Conservation (phyloP, 2,113 vertebrate genomes). For the Hemicordylus capensis region DNA sequence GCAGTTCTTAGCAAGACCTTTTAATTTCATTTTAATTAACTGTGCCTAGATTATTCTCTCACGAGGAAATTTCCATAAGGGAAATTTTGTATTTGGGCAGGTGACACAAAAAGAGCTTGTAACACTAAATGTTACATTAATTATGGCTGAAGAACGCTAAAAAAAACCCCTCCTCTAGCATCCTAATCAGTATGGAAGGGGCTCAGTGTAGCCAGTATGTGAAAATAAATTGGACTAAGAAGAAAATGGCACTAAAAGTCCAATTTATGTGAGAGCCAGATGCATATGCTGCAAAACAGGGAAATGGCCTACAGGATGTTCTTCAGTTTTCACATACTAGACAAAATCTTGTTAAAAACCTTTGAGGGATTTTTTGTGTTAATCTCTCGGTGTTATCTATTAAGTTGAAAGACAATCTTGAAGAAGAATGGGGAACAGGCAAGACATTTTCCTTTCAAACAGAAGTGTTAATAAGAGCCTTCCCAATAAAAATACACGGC, state of each 20-base stretch:
- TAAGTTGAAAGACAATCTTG: constrained; percentile 22
- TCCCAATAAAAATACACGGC: background rate
- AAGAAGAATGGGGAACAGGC: background rate
- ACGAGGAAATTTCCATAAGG: constrained; percentile 2
- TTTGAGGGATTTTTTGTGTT: background rate
- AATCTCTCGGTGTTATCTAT: no score
- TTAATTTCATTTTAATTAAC: constrained; percentile 26
- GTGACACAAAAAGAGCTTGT: constrained; percentile 28
- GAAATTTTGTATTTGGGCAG: constrained; percentile 49
- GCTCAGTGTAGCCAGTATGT: constrained; percentile 8
- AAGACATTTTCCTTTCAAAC: background rate
- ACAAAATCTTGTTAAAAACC: background rate
- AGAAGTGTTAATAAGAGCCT: background rate
- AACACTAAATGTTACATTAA: background rate
- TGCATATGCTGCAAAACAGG: background rate
- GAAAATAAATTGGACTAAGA: constrained; percentile 27
- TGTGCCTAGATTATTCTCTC: background rate
- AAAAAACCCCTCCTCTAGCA: constrained; percentile 36
- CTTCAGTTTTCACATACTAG: background rate
- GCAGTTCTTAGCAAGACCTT: background rate
- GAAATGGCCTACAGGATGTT: background rate
- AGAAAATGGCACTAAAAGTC: constrained; percentile 34
- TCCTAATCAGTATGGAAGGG: constrained; percentile 7
- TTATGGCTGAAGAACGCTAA: constrained; percentile 33
- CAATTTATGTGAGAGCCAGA: background rate